Percentiles rank a stretch among this genome's conserved stretches.
These are phyloP conservation scores for Spodoptera exigua DNA, from an alignment of 2,888 invertebrate genomes.

Conservation along the genomic window DNA sequence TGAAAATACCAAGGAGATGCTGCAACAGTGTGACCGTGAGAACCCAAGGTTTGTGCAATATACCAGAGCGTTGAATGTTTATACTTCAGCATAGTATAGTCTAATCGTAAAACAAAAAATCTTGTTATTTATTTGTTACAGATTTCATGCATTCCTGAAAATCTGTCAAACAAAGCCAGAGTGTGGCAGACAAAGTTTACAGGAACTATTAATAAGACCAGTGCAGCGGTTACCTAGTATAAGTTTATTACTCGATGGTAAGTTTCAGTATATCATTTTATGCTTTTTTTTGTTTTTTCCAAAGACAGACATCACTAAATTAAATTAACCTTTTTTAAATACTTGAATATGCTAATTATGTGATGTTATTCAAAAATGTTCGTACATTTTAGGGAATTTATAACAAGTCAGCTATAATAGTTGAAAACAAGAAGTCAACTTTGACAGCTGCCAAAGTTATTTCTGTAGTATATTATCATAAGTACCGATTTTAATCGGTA, in stretches of 20 bases:
- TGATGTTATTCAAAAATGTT: no score
- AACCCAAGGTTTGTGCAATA: slow-evolving; percentile 92
- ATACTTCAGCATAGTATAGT: not conserved
- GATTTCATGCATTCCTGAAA: slow-evolving; percentile 99
- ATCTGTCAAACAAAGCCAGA: slow-evolving; percentile 98
- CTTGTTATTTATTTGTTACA: slow-evolving; percentile 61
- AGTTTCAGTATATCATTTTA: slow-evolving; percentile 62
- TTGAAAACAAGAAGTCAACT: no score
- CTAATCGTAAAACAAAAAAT: not conserved
- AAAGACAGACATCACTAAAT: no score
- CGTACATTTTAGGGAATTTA: no score
- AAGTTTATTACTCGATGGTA: slow-evolving; percentile 97
- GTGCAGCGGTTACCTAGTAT: slow-evolving; percentile 99
- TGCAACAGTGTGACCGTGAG: slow-evolving; percentile 96
- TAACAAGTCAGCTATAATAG: no score
- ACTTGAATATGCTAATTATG: no score
- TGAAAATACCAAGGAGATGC: slow-evolving; percentile 98
- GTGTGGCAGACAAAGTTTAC: slow-evolving; percentile 98
- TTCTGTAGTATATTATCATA: no score
- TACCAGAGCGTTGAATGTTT: not conserved
- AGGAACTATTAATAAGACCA: slow-evolving; percentile 98
- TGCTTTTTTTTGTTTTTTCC: not conserved
- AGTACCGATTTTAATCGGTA: no score
- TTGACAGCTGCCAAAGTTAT: no score
- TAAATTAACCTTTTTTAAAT: no score